Conservation (phyloP, 2,113 vertebrate genomes). For the Myrmophylax atrothorax region DNA sequence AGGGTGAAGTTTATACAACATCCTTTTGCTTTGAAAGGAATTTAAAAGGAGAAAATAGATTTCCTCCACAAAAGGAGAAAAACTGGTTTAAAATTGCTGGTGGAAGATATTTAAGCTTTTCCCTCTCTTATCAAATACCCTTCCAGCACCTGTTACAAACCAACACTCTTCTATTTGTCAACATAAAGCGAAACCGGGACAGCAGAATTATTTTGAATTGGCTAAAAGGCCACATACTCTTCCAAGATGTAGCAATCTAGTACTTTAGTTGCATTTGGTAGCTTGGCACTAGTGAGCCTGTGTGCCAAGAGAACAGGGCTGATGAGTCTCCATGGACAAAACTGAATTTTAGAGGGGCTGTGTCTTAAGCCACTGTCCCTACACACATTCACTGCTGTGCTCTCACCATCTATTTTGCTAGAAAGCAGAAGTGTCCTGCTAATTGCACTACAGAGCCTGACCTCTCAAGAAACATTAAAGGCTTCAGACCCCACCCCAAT, state of each 20-base stretch:
- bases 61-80: neutral
- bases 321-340: neutral
- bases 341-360: neutral
- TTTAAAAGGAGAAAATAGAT: neutral
- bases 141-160: neutral
- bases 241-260: neutral
- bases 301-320: neutral
- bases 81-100: neutral
- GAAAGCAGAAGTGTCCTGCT: neutral
- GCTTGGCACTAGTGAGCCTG: neutral
- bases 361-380: neutral
- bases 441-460: neutral
- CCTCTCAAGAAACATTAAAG: neutral
- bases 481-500: neutral
- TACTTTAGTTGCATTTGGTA: neutral
- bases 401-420: neutral
- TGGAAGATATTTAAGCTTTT: neutral
- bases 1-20: neutral
- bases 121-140: neutral
- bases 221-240: neutral
- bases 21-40: neutral
- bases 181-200: neutral
- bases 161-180: neutral
- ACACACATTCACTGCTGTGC: fast-evolving
- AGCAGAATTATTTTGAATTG: neutral